Conservation (phyloP, 2,888 invertebrate species). For the Ophion slaviceki region DNA sequence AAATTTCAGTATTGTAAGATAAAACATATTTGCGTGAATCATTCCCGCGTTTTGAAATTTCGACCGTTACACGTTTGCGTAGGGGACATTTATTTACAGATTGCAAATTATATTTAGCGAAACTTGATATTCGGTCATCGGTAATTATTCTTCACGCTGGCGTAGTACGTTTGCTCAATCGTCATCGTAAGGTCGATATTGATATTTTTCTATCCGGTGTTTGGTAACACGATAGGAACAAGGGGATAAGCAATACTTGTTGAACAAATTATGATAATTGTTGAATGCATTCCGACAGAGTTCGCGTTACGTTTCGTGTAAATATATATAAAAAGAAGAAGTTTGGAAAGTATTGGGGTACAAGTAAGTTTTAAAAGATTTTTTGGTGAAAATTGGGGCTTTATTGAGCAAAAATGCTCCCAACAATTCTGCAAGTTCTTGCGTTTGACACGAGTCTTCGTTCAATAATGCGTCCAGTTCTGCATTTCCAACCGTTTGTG, state of each 20-base stretch:
- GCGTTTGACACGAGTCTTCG: too few species aligned
- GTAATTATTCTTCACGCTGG: neutral
- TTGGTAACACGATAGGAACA: neutral
- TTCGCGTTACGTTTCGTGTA: conserved; percentile 16
- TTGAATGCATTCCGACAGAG: neutral
- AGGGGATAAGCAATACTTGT: neutral
- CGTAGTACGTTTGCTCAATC: neutral
- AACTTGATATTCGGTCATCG: neutral
- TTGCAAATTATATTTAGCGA: neutral
- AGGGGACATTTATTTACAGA: neutral
- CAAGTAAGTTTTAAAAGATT: too few species aligned
- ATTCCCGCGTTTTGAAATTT: conserved; percentile 35
- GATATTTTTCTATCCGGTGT: conserved; percentile 15
- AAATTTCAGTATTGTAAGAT: neutral
- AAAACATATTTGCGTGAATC: neutral
- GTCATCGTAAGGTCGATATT: conserved; percentile 6
- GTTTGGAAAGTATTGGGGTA: too few species aligned
- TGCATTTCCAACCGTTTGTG: too few species aligned
- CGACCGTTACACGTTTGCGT: neutral
- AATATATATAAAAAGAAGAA: neutral
- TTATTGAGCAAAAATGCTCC: too few species aligned
- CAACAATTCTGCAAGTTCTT: too few species aligned
- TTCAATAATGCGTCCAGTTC: too few species aligned
- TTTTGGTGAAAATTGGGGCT: too few species aligned
- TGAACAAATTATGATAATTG: neutral